These are phyloP conservation scores for Synergus umbraculus DNA, from an alignment of 2,888 invertebrate species.

Conservation along the genomic window DNA sequence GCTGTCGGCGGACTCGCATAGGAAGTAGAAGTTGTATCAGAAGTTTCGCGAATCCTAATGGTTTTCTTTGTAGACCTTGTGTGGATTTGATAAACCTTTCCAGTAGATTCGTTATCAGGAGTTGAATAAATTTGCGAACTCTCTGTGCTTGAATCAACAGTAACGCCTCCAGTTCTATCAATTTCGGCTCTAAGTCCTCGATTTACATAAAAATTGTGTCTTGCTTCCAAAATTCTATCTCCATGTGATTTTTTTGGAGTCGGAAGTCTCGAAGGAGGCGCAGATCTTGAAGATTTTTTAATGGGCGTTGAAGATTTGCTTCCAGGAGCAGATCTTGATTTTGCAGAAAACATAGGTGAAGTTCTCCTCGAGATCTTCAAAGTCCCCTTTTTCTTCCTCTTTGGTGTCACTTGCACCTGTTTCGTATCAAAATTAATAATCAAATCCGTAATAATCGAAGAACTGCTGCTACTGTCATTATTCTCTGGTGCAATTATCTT, in stretches of 20 bases:
- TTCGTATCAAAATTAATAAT: slow-evolving; percentile 65
- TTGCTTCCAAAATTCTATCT: not conserved
- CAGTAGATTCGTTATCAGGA: slow-evolving; percentile 48
- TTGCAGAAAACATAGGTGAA: slow-evolving; percentile 54
- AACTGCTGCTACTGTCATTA: slow-evolving; percentile 56
- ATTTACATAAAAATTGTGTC: not conserved
- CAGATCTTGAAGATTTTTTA: slow-evolving; percentile 60
- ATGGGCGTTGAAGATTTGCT: slow-evolving; percentile 60
- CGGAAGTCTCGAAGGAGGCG: slow-evolving; percentile 56
- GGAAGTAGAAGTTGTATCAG: slow-evolving; percentile 72
- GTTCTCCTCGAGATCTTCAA: slow-evolving; percentile 34
- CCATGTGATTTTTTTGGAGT: slow-evolving; percentile 59
- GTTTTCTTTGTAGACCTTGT: slow-evolving; percentile 53
- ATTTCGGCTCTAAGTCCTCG: slow-evolving; percentile 46
- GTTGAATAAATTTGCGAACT: slow-evolving; percentile 62
- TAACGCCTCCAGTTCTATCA: slow-evolving; percentile 47
- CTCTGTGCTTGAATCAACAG: slow-evolving; percentile 66
- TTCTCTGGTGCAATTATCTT: slow-evolving; percentile 63
- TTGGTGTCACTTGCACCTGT: slow-evolving; percentile 66
- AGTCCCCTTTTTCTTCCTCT: slow-evolving; percentile 51
- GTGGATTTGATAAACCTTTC: slow-evolving; percentile 57
- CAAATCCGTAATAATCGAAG: slow-evolving; percentile 60
- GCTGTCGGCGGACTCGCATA: slow-evolving; percentile 71
- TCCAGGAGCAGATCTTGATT: slow-evolving; percentile 58
- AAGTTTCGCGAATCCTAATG: slow-evolving; percentile 63